A percentile compares a stretch with the other conserved stretches of the same genome.
Evolutionary conservation across 2,888 invertebrate genomes (phyloP).

Genomic region (Leucophenga montana): DNA sequence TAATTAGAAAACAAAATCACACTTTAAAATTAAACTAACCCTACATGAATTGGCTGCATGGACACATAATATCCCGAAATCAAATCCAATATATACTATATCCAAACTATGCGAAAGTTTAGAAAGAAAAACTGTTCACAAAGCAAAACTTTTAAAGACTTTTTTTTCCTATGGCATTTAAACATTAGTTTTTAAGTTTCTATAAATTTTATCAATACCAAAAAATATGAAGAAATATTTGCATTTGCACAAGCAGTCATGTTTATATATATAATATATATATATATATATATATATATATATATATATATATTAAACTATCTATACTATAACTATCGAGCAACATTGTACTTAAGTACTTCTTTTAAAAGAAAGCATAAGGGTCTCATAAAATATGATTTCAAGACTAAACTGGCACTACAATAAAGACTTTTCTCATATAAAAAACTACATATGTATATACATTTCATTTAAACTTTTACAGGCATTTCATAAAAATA

Average conservation of each 20-base stretch:
- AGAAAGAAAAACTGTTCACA: background rate
- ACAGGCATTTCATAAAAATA: background rate
- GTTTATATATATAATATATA: too few species aligned
- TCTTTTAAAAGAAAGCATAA: background rate
- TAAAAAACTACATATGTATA: background rate
- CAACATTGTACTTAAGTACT: background rate
- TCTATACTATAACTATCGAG: too few species aligned
- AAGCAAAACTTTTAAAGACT: conserved; percentile 17
- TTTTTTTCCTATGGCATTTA: conserved; percentile 9
- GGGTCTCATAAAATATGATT: background rate
- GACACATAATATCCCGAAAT: conserved; percentile 32
- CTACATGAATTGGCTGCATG: conserved; percentile 7
- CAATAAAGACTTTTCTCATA: conserved; percentile 1
- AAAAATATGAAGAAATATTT: too few species aligned
- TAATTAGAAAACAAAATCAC: conserved; percentile 32
- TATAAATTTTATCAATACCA: background rate
- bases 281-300: too few species aligned
- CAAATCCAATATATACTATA: background rate
- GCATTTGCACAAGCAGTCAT: too few species aligned
- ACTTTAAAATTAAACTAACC: conserved; percentile 18
- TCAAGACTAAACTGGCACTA: background rate
- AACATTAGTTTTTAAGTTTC: conserved; percentile 10
- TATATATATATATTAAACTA: too few species aligned
- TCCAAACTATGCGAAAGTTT: background rate
- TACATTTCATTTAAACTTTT: background rate